These are phyloP conservation scores for Cotesia congregata DNA, from an alignment of 2,888 invertebrate species.

Conservation along the genomic window DNA sequence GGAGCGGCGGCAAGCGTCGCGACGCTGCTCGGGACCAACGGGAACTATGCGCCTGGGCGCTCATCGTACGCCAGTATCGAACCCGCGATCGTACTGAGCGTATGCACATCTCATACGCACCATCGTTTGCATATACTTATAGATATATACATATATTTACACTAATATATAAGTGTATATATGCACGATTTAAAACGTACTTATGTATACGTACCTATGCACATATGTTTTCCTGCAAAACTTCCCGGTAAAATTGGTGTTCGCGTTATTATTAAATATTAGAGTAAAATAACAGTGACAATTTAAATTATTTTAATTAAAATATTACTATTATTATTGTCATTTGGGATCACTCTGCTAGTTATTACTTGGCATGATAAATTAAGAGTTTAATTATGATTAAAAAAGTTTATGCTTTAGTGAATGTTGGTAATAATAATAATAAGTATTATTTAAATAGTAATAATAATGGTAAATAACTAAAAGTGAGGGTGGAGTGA, in stretches of 20 bases:
- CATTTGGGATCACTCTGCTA: background rate
- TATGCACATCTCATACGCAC: slow-evolving; percentile 61
- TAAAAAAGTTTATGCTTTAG: background rate
- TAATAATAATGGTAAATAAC: slow-evolving; percentile 8
- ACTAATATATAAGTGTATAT: background rate
- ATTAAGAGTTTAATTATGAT: background rate
- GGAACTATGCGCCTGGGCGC: slow-evolving; percentile 65
- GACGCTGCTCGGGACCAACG: slow-evolving; percentile 67
- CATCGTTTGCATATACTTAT: slow-evolving; percentile 36
- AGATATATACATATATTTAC: slow-evolving; percentile 7
- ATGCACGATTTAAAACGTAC: too few relatives aligned
- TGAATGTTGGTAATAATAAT: slow-evolving; percentile 21
- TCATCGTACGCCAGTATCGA: slow-evolving; percentile 65
- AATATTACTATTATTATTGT: background rate
- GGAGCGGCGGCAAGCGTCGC: slow-evolving; percentile 60
- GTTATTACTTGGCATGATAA: background rate
- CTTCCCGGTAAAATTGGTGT: background rate
- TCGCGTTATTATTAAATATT: slow-evolving; percentile 1
- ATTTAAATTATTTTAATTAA: background rate
- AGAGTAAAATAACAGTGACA: background rate
- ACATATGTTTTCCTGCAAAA: background rate
- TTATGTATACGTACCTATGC: background rate
- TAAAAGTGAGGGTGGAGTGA: background rate
- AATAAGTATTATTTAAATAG: background rate
- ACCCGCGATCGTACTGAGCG: slow-evolving; percentile 68